These are phyloP conservation scores for Neoseiulus cucumeris DNA, from an alignment of 1,140 invertebrate genomes.

Conservation along the genomic window DNA sequence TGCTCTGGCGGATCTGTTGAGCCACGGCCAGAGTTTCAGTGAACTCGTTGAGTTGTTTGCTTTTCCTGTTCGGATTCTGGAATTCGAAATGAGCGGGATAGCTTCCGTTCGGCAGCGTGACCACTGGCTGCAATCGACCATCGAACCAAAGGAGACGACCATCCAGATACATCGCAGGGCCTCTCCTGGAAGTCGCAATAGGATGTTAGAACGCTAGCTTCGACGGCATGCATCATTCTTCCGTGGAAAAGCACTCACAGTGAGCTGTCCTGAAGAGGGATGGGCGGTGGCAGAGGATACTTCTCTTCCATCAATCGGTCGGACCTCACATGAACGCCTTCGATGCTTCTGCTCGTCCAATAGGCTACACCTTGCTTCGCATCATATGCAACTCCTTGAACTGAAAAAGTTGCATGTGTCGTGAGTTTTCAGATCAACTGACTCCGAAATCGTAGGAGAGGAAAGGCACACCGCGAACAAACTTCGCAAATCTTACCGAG, in stretches of 20 bases:
- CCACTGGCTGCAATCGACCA: not conserved
- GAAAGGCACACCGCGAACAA: no score
- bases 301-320: no score
- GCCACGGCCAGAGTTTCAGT: not conserved
- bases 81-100: not conserved
- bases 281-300: not conserved
- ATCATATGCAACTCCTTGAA: slow-evolving; percentile 2
- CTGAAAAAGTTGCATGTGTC: not conserved
- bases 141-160: slow-evolving; percentile 8
- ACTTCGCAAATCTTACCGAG: no score
- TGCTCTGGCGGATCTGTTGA: not conserved
- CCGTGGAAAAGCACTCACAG: not conserved
- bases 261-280: not conserved
- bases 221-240: not conserved
- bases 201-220: not conserved
- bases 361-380: not conserved
- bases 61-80: no score
- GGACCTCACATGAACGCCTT: not conserved
- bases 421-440: no score
- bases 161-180: slow-evolving; percentile 1
- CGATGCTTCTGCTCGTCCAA: not conserved
- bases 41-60: not conserved
- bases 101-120: not conserved
- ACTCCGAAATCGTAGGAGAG: no score
- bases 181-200: not conserved